Evolutionary conservation across 2,888 invertebrate genomes (phyloP).

Genomic region (Patella depressa): DNA sequence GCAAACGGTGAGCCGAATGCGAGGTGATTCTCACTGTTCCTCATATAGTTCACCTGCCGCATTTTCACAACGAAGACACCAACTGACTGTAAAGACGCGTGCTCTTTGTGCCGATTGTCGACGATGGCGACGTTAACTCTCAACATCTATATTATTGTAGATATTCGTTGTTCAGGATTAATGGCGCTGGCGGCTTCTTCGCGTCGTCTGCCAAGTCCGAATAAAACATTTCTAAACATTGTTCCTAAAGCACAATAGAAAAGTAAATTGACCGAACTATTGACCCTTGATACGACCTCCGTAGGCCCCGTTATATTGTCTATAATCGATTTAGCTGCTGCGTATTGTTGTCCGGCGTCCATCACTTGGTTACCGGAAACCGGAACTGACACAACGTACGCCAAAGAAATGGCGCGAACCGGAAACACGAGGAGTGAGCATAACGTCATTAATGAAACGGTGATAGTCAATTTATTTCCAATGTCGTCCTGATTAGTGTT

Average conservation of each 20-base stretch:
- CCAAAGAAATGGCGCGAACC: not conserved
- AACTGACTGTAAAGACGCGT: no score
- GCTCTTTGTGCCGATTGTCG: no score
- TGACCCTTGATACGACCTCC: not conserved
- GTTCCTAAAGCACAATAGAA: constrained; percentile 8
- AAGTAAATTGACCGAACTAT: not conserved
- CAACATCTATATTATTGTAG: not conserved
- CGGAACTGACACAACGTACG: constrained; percentile 1
- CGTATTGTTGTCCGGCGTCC: not conserved
- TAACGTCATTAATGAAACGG: constrained; percentile 3
- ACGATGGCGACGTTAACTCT: no score
- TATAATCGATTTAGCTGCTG: not conserved
- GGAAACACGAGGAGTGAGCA: not conserved
- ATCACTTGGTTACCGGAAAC: constrained; percentile 1
- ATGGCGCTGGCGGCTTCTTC: not conserved
- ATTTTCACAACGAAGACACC: no score
- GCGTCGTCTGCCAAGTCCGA: not conserved
- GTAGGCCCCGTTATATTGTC: not conserved
- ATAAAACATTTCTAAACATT: constrained; percentile 1
- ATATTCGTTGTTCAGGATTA: not conserved
- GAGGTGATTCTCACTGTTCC: no score
- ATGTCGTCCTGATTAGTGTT: not conserved
- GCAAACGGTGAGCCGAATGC: no score
- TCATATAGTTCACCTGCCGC: no score
- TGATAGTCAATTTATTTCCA: not conserved